A percentile compares a stretch with the other conserved stretches of the same genome.
Conservation (phyloP, 2,113 vertebrate genomes). For the Chaetodon auriga region DNA sequence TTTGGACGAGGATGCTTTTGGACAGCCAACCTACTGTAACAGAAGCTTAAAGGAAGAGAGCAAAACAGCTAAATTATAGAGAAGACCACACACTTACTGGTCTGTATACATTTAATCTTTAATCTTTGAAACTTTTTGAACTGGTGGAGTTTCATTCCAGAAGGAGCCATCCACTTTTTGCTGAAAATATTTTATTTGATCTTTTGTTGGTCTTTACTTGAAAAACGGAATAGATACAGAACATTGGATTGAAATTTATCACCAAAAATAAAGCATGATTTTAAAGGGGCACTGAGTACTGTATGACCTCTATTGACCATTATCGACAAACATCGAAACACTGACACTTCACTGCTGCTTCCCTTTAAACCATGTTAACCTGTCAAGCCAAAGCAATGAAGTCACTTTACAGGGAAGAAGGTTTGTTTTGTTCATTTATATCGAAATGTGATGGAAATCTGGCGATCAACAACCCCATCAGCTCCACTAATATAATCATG, state of each 20-base stretch:
- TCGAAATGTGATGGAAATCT: neutral
- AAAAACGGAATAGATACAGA: neutral
- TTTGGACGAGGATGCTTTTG: slow-evolving; percentile 25
- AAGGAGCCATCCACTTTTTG: neutral
- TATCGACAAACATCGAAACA: neutral
- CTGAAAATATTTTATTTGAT: neutral
- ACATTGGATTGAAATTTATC: slow-evolving; percentile 1
- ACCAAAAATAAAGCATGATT: neutral
- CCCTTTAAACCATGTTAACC: neutral
- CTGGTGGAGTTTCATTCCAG: neutral
- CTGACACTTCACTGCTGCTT: neutral
- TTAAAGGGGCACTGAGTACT: slow-evolving; percentile 42
- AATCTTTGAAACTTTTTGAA: neutral
- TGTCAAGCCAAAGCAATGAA: neutral
- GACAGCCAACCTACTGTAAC: slow-evolving; percentile 31
- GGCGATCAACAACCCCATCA: neutral
- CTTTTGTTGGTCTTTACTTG: neutral
- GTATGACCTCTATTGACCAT: neutral
- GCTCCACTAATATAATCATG: neutral
- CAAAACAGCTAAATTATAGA: slow-evolving; percentile 52
- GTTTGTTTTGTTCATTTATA: neutral
- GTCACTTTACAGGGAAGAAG: neutral
- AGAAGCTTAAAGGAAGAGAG: slow-evolving; percentile 54
- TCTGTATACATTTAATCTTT: neutral
- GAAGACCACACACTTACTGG: neutral